Base-by-base conservation (phyloP, 2,888 invertebrate species). In the Tyria jacobaeae region DNA sequence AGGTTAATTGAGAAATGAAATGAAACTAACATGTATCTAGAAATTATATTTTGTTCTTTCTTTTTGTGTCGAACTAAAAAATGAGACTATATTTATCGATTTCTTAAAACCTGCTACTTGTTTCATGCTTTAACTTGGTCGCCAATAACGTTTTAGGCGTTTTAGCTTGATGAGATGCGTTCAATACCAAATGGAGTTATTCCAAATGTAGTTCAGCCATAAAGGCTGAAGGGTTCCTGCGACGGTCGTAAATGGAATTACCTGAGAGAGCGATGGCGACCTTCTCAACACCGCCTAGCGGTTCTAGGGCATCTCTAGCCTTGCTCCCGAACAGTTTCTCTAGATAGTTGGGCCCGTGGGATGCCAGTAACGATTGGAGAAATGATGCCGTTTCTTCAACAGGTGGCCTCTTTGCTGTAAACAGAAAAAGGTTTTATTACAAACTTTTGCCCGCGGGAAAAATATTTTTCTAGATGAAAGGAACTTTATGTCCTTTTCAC, bases 311-410 rank as follows among this genome's bases (percentile, higher is more conserved):
- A 86, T 99, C 98, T 75, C 98, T 95, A 35, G 99, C 99, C 94
- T 98, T 99, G 88, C 96, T 97, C 57, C 99, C 99, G 85, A 99
- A 99, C 64, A 99, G 95, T 92, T 99, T 99, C 92, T 98, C 98
- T 87, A 99, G 95, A 91, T 99, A 99, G 94, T 99, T 98, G 74
- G 98, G 98, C 70, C 99, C 99, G 88, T 99, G 99, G 71, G 98
- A 98, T 53, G 98, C 97, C 81, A 99, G 95, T 76, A 99, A 95
- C 25, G 98, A 98, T 87, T 99, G 98, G 73, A 99, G 94, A 89
- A 99, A 99, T 67, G 98, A 98, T 50, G 98, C 97, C 0, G 99
- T 99, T 89, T 99, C 99, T 89, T 99, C 99, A 37, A 99, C 99
- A 56, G 99, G 99, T 76, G 99, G 99, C 84, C 99, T 95, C 89